phyloP scores from a whole-genome alignment of 2,888 invertebrate genomes.

The Dorcus parallelipipedus region DNA sequence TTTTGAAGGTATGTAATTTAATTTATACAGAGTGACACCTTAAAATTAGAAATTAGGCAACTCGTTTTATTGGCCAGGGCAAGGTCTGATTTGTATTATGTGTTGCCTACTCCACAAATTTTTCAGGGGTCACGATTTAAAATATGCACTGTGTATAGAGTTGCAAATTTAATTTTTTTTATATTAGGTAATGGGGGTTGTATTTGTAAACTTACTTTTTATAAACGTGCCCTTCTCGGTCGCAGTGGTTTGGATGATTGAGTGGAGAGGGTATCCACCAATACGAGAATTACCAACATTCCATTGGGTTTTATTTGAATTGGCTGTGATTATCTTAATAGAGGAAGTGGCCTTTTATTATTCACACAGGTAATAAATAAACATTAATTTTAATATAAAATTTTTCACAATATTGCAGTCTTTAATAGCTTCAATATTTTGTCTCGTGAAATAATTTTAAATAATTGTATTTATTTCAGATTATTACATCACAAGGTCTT shows the following conservation, averaged over 20 bases:
- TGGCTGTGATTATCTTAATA: constrained; percentile 68
- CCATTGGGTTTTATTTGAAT: constrained; percentile 71
- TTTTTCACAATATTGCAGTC: too few relatives aligned
- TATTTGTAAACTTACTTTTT: constrained; percentile 69
- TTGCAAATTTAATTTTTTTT: constrained; percentile 9
- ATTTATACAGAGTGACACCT: too few relatives aligned
- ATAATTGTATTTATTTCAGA: constrained; percentile 49
- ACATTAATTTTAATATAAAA: background rate
- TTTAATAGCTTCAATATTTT: too few relatives aligned
- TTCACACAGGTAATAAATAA: constrained; percentile 62
- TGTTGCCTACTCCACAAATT: too few relatives aligned
- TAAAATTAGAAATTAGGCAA: too few relatives aligned
- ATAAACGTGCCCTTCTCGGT: constrained; percentile 65
- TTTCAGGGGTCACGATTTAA: too few relatives aligned
- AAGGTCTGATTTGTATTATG: background rate
- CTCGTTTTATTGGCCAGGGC: too few relatives aligned
- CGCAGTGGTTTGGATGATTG: constrained; percentile 60
- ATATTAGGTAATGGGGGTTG: constrained; percentile 62
- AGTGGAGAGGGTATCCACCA: constrained; percentile 64
- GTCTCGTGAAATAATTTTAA: background rate
- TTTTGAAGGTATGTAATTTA: constrained; percentile 53
- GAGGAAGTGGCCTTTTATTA: constrained; percentile 85
- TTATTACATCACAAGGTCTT: constrained; percentile 69
- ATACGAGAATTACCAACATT: constrained; percentile 72
- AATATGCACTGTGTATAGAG: too few relatives aligned